Conservation (phyloP, 2,797 vertebrate genomes). For the Rhodeus uyekii region DNA sequence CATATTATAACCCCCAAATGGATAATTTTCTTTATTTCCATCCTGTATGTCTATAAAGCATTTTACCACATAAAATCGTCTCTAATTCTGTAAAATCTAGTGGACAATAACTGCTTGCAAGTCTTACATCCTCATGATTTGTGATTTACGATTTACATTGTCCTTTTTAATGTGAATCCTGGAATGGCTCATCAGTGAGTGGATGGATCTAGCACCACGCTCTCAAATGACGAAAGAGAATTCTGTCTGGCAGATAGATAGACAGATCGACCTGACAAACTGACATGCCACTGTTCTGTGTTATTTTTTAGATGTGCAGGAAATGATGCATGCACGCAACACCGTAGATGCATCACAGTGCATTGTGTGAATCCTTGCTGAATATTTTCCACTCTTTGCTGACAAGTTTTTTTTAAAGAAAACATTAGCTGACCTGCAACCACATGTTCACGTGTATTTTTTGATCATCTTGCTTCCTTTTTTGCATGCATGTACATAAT, state of each 20-base stretch:
- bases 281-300: slow-evolving; percentile 10
- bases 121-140: slow-evolving; percentile 17
- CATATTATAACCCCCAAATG: too few relatives aligned
- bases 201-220: too few relatives aligned
- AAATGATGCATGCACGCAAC: slow-evolving; percentile 32
- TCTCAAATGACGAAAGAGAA: too few relatives aligned
- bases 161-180: not conserved
- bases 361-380: slow-evolving; percentile 11
- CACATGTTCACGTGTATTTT: not conserved
- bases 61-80: not conserved
- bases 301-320: slow-evolving; percentile 54
- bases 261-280: slow-evolving; percentile 38
- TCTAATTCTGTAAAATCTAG: slow-evolving; percentile 2
- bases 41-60: not conserved
- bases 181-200: slow-evolving; percentile 12
- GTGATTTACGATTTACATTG: slow-evolving; percentile 1
- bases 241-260: not conserved
- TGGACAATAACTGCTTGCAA: not conserved
- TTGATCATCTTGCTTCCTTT: not conserved
- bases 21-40: not conserved
- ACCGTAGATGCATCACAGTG: not conserved
- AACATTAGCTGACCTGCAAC: not conserved
- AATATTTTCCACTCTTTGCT: slow-evolving; percentile 2
- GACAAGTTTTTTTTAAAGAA: not conserved
- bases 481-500: not conserved